Evolutionary conservation across 2,888 invertebrate species (phyloP).

Genomic region (Pachliopta kotzebuea): DNA sequence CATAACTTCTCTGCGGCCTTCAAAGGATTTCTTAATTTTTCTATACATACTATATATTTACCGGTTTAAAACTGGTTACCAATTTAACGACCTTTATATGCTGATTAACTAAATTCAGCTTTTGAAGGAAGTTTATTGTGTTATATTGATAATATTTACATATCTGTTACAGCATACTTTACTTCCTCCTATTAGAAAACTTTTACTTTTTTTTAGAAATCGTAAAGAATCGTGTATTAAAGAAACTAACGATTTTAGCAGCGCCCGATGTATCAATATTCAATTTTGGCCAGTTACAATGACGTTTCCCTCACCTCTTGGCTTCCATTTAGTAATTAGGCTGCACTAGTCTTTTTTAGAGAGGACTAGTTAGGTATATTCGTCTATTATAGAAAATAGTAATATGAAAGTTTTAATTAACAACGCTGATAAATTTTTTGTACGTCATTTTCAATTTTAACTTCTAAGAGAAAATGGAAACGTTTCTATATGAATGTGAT

Average conservation of each 20-base stretch:
- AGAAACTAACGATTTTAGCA: neutral
- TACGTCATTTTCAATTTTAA: no score
- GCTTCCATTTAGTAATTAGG: no score
- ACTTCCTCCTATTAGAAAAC: neutral
- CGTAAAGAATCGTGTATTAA: neutral
- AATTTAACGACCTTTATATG: neutral
- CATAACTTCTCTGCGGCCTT: constrained; percentile 1
- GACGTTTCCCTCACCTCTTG: no score
- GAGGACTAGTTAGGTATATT: no score
- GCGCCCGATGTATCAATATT: neutral
- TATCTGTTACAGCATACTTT: constrained; percentile 4
- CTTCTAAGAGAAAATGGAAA: no score
- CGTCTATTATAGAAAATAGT: no score
- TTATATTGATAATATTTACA: neutral
- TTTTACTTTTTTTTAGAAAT: constrained; percentile 3
- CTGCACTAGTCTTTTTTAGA: no score
- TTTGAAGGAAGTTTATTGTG: neutral
- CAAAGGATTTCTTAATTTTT: constrained; percentile 4
- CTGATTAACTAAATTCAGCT: neutral
- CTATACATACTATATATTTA: neutral
- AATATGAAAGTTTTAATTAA: no score
- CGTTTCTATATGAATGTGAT: no score
- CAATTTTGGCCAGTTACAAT: no score
- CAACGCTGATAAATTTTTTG: no score
- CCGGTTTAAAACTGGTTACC: neutral